A percentile compares a stretch with the other conserved stretches of the same genome.
Conservation (phyloP, 2,888 invertebrate species). For the Yponomeuta plumbellus region DNA sequence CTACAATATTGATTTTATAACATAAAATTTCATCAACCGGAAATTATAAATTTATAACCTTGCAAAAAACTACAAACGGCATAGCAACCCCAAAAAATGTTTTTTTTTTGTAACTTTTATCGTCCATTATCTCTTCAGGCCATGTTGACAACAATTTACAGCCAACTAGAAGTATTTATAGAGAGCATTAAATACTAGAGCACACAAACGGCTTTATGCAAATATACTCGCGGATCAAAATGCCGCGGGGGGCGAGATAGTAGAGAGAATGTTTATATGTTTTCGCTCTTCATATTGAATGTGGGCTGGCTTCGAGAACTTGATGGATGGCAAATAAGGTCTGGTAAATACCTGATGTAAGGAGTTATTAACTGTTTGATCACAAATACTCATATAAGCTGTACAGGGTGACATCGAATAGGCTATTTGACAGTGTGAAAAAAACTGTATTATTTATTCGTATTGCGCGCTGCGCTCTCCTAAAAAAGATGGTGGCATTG, state of each 20-base stretch:
- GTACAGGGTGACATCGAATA: too few species aligned
- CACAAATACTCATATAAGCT: too few species aligned
- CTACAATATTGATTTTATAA: too few species aligned
- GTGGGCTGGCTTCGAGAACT: background rate
- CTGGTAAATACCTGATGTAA: background rate
- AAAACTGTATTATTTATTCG: too few species aligned
- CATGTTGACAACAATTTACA: background rate
- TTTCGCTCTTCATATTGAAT: background rate
- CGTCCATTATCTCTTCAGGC: background rate
- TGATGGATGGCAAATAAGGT: background rate
- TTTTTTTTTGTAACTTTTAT: background rate
- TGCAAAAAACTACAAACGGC: too few species aligned
- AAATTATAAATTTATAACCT: too few species aligned
- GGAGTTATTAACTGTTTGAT: background rate
- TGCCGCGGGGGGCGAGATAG: conserved; percentile 13
- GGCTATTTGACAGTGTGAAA: too few species aligned
- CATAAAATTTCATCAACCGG: too few species aligned
- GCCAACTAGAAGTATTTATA: background rate
- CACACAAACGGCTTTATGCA: background rate
- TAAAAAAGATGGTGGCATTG: too few species aligned
- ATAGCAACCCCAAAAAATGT: too few species aligned
- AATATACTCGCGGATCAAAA: background rate
- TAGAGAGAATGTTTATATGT: background rate
- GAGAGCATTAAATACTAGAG: background rate
- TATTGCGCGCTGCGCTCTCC: too few species aligned